Evolutionary conservation across 2,888 invertebrate species (phyloP), one percentile per base, ranked within the genome.

Genomic region (Cheilosia soror): DNA sequence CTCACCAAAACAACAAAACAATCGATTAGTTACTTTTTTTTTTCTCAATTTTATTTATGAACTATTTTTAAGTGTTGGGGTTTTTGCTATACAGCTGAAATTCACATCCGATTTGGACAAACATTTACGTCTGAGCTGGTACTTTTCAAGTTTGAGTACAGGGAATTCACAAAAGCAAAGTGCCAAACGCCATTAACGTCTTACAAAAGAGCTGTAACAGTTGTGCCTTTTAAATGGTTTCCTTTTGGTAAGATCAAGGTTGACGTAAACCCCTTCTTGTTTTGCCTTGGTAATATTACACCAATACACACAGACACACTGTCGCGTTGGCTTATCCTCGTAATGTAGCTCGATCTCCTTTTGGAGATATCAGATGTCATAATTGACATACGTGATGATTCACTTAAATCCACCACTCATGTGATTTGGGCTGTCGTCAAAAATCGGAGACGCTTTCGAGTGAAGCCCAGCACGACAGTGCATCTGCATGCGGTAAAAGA

Each of bases 401-500:
- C 62, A 51, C 44, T 63, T 55, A n/a, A 1, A 53, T 53, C 53
- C 31, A 66, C 29, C 15, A 66, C 31, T 25, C 31, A 55, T 63
- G 37, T 25, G 62, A 71, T 29, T 62, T 49, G 71, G 71, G 37
- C 37, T 37, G 20, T 49, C 4, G 27, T 27, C 51, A 2, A 27
- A 13, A 25, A 7, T 47, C 44, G 44, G 7, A 15, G 5, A 11
- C 3, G 6, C 42, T 25, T 68, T 53, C 42, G 13, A 40, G 33
- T 73, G 77, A 73, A 83, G 63, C 65, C 47, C 20, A 73, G 53
- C 79, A 47, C 57, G 44, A 79, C 40, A 69, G 57, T 79, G 66
- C 83, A 84, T 73, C 80, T 80, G 84, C 76, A 80, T 85, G 80
- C 80, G 55, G 71, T 63, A 47, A 65, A 68, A 53, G 42, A n/a